These are phyloP conservation scores for Hemiscyllium ocellatum DNA, from an alignment of 2,113 vertebrate genomes.

Conservation along the genomic window DNA sequence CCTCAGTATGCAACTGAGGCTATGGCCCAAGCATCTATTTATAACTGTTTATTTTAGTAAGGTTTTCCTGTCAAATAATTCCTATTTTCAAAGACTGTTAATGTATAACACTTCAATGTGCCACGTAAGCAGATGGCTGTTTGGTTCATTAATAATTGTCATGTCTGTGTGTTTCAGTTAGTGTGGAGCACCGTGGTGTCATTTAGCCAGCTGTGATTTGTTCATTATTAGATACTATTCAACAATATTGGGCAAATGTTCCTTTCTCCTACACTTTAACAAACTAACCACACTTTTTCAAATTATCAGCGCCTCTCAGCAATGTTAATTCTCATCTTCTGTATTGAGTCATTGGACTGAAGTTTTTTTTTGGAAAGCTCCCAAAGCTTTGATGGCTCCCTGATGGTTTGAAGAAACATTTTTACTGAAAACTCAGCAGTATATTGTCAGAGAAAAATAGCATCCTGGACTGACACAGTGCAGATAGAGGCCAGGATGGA, in stretches of 20 bases:
- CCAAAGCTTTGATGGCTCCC: background rate
- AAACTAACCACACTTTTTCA: background rate
- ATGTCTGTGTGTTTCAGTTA: background rate
- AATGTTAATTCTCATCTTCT: background rate
- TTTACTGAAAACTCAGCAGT: background rate
- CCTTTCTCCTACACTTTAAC: background rate
- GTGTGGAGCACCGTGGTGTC: background rate
- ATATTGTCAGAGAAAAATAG: background rate
- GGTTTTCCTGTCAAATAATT: background rate
- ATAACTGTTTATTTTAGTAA: background rate
- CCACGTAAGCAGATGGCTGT: background rate
- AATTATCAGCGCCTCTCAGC: background rate
- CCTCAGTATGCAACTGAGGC: background rate
- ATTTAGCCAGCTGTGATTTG: background rate
- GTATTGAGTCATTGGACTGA: background rate
- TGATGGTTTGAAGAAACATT: background rate
- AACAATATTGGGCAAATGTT: background rate
- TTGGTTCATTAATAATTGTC: background rate
- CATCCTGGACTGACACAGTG: background rate
- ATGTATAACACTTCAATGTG: background rate
- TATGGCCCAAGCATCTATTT: background rate
- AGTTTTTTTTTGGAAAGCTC: background rate
- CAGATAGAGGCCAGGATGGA: background rate
- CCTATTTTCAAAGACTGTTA: background rate
- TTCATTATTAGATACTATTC: background rate